Percentiles rank a stretch among this genome's conserved stretches.
These are phyloP conservation scores for Papilio protenor DNA, from an alignment of 2,888 invertebrate species.

Conservation along the genomic window DNA sequence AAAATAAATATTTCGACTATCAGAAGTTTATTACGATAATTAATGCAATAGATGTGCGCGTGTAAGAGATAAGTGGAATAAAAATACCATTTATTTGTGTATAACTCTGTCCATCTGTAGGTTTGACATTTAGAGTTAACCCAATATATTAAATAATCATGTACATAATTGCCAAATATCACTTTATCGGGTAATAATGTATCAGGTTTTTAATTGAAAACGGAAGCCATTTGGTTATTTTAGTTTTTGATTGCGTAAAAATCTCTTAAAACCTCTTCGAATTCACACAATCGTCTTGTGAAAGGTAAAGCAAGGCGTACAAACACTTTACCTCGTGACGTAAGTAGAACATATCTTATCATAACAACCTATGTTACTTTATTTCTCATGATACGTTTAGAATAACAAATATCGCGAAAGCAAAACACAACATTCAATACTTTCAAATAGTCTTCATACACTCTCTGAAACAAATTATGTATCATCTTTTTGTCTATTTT, in stretches of 20 bases:
- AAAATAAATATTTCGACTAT: slow-evolving; percentile 15
- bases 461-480: not conserved
- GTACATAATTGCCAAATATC: not conserved
- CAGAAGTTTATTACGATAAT: not conserved
- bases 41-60: not conserved
- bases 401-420: slow-evolving; percentile 30
- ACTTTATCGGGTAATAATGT: not conserved
- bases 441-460: not conserved
- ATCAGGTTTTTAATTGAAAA: slow-evolving; percentile 20
- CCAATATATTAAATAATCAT: not conserved
- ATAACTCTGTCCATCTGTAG: not conserved
- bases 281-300: slow-evolving; percentile 19
- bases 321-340: slow-evolving; percentile 40
- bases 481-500: not conserved
- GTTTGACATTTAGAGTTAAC: not conserved
- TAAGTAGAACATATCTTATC: slow-evolving; percentile 41
- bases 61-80: not conserved
- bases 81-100: not conserved
- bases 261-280: slow-evolving; percentile 3
- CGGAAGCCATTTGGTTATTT: slow-evolving; percentile 10
- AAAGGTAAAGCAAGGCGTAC: slow-evolving; percentile 23
- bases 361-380: slow-evolving; percentile 35
- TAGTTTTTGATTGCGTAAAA: slow-evolving; percentile 10
- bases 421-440: not conserved
- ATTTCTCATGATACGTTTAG: slow-evolving; percentile 23